Evolutionary conservation across 1,140 invertebrate genomes (phyloP).

Genomic region (Macrotrachela quadricornifera): DNA sequence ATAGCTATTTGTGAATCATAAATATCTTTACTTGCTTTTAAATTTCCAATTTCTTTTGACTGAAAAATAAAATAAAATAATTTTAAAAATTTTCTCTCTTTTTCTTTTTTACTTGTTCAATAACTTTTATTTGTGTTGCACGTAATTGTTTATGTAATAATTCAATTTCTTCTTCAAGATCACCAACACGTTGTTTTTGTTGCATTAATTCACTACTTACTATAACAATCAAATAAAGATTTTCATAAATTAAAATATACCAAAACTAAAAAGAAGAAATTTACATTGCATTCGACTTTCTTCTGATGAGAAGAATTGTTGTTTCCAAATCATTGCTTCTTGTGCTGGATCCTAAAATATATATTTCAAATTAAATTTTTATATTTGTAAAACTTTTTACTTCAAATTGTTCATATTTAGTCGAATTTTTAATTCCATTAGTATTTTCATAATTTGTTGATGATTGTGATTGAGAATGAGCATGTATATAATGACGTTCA

Average conservation of each 20-base stretch:
- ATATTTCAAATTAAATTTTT: too few species aligned
- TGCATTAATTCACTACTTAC: constrained; percentile 12
- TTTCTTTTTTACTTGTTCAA: background rate
- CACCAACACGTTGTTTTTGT: constrained; percentile 1
- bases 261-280: too few species aligned
- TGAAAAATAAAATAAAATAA: constrained; percentile 6
- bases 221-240: constrained; percentile 14
- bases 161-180: background rate
- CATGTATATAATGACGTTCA: background rate
- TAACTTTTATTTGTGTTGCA: constrained; percentile 11
- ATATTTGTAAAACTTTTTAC: background rate
- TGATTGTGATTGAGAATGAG: background rate
- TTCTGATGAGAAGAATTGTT: constrained; percentile 19
- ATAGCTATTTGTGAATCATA: constrained; percentile 19
- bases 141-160: background rate
- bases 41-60: constrained; percentile 19
- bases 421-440: background rate
- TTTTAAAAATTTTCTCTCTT: too few species aligned
- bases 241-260: too few species aligned
- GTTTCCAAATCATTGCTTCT: constrained; percentile 16
- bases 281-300: constrained; percentile 20
- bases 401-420: background rate
- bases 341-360: too few species aligned
- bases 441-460: background rate
- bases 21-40: constrained; percentile 26